Conservation (phyloP, 1,140 invertebrate species). For the Scaptomyza graminum region DNA sequence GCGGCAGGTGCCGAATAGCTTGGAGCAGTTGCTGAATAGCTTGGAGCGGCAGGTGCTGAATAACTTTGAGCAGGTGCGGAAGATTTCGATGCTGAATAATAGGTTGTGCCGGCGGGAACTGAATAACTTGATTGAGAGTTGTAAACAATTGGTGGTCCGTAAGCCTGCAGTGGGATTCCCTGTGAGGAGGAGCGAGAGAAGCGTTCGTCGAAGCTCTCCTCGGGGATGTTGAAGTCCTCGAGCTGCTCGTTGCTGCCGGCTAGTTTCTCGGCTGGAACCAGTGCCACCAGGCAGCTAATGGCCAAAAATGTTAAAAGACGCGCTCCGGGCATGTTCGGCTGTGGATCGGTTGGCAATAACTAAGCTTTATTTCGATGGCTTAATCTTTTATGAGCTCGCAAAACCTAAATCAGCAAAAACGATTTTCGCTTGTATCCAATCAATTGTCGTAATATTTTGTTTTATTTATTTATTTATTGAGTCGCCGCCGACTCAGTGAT, state of each 20-base stretch:
- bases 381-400: slow-evolving; percentile 55
- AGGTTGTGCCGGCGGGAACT: slow-evolving; percentile 24
- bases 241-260: slow-evolving; percentile 27
- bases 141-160: slow-evolving; percentile 55
- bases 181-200: slow-evolving; percentile 19
- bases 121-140: slow-evolving; percentile 53
- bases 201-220: slow-evolving; percentile 42
- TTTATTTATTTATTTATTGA: slow-evolving; percentile 11
- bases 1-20: slow-evolving; percentile 29
- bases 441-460: slow-evolving; percentile 2
- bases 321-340: slow-evolving; percentile 46
- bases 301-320: slow-evolving; percentile 38
- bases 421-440: slow-evolving; percentile 30
- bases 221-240: slow-evolving; percentile 42
- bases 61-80: slow-evolving; percentile 22
- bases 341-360: slow-evolving; percentile 32
- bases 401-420: slow-evolving; percentile 57
- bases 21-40: slow-evolving; percentile 26
- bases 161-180: slow-evolving; percentile 49
- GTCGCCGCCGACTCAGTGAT: slow-evolving; percentile 4
- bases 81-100: slow-evolving; percentile 27
- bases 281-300: slow-evolving; percentile 43
- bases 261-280: background rate
- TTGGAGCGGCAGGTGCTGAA: slow-evolving; percentile 20
- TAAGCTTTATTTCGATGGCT: background rate